Base-by-base conservation (phyloP, 2,888 invertebrate species). In the Torymus aiolomorphi region DNA sequence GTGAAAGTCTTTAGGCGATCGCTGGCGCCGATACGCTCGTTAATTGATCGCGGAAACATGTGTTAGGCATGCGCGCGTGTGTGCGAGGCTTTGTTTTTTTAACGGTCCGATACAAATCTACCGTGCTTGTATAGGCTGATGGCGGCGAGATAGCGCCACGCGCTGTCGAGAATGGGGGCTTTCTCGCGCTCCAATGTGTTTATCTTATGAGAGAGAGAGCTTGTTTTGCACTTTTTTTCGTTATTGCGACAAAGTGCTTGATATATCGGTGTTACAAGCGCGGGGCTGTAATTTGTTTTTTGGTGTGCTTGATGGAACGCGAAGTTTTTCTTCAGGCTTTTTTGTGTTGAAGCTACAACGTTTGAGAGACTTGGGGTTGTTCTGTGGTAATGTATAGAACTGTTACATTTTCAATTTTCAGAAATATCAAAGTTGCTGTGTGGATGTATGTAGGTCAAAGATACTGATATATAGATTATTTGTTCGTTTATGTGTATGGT, bases 31-130 rank as follows among this genome's bases (percentile, higher is more conserved):
- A 73, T 74, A 79, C 12, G 74, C 74, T 73, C 51, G 78, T 79
- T 79, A 79, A 79, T 79, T 79, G 74, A 74, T 63, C 70, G 74
- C 57, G 73, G 18, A 57, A 79, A 79, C 74, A 79, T 63, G 74
- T 79, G 74, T 79, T 74, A 73, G 67, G 67, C 20, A 20, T 20
- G 20, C 62, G 61, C 73, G 56, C 20, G n/a, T 42, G 8, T 42
- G 8, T 42, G 42, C 42, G 63, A n/a, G 12, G 14, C 49, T 20
- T 66, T 59, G 66, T 72, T 70, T 56, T 14, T 56, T 66, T 31
- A 20, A 42, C 5, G 42, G 56, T 18, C 24, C 20, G 78, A 79
- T 79, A 79, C 69, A 54, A 65, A 78, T 70, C 74, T 80, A 20
- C 16, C 18, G 54, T 13, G 62, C 8, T 18, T 54, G 72, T 59